Conservation (phyloP, 2,888 invertebrate genomes). For the Liopterus haemorrhoidalis region DNA sequence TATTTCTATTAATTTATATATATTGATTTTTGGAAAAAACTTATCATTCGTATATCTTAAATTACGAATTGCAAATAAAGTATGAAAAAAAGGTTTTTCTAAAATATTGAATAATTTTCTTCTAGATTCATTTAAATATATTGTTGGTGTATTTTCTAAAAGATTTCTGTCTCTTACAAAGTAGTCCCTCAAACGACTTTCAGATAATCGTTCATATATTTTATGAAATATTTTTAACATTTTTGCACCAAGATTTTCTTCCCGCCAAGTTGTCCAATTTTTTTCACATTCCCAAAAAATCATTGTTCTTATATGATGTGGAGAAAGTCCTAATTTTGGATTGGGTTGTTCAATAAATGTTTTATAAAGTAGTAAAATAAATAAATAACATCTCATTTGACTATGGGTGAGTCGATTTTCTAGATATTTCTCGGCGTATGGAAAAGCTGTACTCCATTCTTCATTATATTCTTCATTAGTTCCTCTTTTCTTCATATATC, state of each 20-base stretch:
- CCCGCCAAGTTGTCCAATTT: constrained; percentile 65
- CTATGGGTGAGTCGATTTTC: constrained; percentile 65
- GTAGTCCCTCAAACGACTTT: constrained; percentile 61
- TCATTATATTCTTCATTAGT: constrained; percentile 57
- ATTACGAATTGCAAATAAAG: constrained; percentile 63
- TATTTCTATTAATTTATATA: constrained; percentile 52
- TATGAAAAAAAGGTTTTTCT: constrained; percentile 66
- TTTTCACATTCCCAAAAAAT: constrained; percentile 75
- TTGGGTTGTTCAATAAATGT: constrained; percentile 64
- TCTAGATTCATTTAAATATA: constrained; percentile 58
- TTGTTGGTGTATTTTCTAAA: constrained; percentile 63
- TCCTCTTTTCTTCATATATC: constrained; percentile 58
- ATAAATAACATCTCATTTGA: constrained; percentile 65
- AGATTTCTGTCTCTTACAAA: constrained; percentile 67
- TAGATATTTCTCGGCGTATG: constrained; percentile 68
- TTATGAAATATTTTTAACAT: constrained; percentile 57
- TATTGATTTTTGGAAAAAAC: constrained; percentile 62
- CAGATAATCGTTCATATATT: constrained; percentile 58
- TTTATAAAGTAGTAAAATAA: constrained; percentile 63
- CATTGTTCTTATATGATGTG: constrained; percentile 66
- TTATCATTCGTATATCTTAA: constrained; percentile 55
- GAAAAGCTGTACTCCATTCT: constrained; percentile 75
- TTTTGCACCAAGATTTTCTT: constrained; percentile 65
- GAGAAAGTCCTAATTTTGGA: constrained; percentile 58
- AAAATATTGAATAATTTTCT: constrained; percentile 60